A percentile compares a stretch with the other conserved stretches of the same genome.
These are phyloP conservation scores for Sycophila texana DNA, from an alignment of 2,888 invertebrate species.

Conservation along the genomic window DNA sequence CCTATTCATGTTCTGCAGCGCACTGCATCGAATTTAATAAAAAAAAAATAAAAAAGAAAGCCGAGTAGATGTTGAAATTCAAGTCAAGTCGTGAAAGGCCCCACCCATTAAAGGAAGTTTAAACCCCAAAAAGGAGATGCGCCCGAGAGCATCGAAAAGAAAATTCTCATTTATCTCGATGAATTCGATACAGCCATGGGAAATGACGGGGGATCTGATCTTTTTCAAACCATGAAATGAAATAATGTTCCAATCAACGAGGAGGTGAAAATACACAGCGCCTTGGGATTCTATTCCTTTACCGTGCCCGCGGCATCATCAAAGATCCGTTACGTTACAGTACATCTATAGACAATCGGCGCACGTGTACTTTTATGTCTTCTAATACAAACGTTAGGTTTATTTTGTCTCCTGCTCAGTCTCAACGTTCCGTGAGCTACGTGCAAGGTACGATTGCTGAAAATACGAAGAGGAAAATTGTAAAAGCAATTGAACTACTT, in stretches of 20 bases:
- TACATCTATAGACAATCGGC: neutral
- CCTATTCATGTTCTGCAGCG: no score
- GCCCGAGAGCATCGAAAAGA: no score
- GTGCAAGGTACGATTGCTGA: no score
- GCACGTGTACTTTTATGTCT: conserved; percentile 15
- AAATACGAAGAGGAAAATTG: neutral
- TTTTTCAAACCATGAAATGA: neutral
- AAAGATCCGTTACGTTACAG: conserved; percentile 31
- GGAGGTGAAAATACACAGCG: neutral
- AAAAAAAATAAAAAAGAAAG: no score
- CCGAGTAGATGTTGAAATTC: no score
- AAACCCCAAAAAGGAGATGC: no score
- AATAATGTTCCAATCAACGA: conserved; percentile 12
- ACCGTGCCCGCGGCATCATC: conserved; percentile 26
- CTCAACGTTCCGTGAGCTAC: no score
- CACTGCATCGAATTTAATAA: no score
- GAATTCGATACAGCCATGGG: neutral
- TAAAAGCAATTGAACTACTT: neutral
- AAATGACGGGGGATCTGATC: neutral
- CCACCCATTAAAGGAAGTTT: no score
- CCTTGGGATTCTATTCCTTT: conserved; percentile 2
- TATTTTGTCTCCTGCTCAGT: no score
- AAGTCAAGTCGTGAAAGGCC: no score
- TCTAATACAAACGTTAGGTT: neutral
- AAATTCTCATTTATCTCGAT: no score